Evolutionary conservation across 2,888 invertebrate species (phyloP), one percentile per base, ranked within the genome.

Genomic region (Helicoverpa assulta): DNA sequence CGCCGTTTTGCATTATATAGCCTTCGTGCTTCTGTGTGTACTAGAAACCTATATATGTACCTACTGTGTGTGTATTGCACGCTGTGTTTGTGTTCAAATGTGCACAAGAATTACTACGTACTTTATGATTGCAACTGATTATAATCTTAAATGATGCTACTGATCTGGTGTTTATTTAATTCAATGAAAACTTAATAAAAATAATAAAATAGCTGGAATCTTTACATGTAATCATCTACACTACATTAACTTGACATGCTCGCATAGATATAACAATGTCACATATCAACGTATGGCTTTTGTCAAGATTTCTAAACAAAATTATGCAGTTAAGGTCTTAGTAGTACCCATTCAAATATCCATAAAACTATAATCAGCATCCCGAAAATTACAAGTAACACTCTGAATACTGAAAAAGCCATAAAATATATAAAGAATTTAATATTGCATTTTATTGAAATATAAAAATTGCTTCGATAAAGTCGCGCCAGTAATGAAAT

Each of bases 1-100:
- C 64, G 61, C 51, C 62, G 66, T 57, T 73, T 69, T 70, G 68
- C 76, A 71, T 81, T 60, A 29, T 70, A 54, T 54, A 58, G 59
- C 53, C 16, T 69, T 70, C 53, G 60, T 61, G 77, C 52, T 16
- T 47, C 18, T 21, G 18, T 57, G 52, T 67, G 50, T 52, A 52
- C 53, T 26, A 57, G 54, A n/a, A 37, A 16, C 33, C 18, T 26
- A 29, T 29, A 7, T 33, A n/a, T n/a, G n/a, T n/a, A n/a, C n/a
- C n/a, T n/a, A 33, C 18, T 29, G 16, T 16, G 0, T 43, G 18
- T 47, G 12, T 55, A 40, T 14, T n/a, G 54, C 26, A 58, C n/a
- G 37, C 8, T 40, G 7, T 14, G 12, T 60, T 33, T 33, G 33
- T 33, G 14, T 6, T 10, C 3, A 26, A 16, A n/a, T 33, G 54